A percentile compares a stretch with the other conserved stretches of the same genome.
phyloP scores from a whole-genome alignment of 2,797 vertebrate genomes.

The Pangasius sanitwongsei region DNA sequence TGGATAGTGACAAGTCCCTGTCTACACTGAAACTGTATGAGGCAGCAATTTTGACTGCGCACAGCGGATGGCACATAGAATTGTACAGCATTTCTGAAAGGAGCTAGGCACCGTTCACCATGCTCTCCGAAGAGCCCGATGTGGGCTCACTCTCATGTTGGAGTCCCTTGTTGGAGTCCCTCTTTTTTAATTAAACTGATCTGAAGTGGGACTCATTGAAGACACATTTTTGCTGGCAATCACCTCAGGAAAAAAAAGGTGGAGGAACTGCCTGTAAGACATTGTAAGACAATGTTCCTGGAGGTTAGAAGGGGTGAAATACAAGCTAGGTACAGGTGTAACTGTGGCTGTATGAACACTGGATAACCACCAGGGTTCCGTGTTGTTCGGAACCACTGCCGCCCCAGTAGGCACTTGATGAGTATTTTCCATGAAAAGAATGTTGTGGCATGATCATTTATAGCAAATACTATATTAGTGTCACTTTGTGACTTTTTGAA shows the following conservation, averaged over 20 bases:
- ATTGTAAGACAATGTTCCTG: background rate
- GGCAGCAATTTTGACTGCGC: background rate
- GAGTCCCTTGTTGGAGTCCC: too few relatives aligned
- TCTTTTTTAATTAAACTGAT: too few relatives aligned
- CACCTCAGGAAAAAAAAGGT: too few relatives aligned
- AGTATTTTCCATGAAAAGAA: background rate
- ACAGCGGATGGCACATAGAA: background rate
- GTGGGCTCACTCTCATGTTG: too few relatives aligned
- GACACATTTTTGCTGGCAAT: too few relatives aligned
- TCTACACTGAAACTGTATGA: background rate
- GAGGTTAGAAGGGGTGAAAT: background rate
- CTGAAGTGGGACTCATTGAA: too few relatives aligned
- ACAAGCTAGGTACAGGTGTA: background rate
- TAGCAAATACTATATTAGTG: background rate
- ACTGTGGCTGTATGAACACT: background rate
- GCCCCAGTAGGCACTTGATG: background rate
- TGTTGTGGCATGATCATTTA: too few relatives aligned
- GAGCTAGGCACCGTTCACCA: too few relatives aligned
- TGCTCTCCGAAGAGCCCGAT: too few relatives aligned
- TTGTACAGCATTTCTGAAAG: background rate
- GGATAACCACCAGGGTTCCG: background rate
- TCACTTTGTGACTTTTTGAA: background rate
- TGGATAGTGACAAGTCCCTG: background rate
- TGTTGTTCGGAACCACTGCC: too few relatives aligned
- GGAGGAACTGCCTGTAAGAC: background rate